phyloP scores from a whole-genome alignment of 2,888 invertebrate genomes.

The Thalpophila matura region DNA sequence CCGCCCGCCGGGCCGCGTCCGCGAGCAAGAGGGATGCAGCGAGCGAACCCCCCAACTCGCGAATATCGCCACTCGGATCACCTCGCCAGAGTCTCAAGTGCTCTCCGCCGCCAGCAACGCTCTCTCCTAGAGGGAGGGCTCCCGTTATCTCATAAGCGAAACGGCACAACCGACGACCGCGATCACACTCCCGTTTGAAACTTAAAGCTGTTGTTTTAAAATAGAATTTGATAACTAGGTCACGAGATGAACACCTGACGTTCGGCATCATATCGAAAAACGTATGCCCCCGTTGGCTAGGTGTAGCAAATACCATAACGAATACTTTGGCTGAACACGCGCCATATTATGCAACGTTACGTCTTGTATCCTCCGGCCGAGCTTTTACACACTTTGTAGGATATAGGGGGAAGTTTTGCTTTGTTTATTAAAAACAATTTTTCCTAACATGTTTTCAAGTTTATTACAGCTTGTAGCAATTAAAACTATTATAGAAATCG shows the following conservation, averaged over 20 bases:
- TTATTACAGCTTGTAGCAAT: not conserved
- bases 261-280: constrained; percentile 89
- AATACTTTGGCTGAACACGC: constrained; percentile 90
- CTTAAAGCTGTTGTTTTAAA: constrained; percentile 71
- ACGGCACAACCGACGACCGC: constrained; percentile 70
- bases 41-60: constrained; percentile 79
- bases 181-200: constrained; percentile 67
- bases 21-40: constrained; percentile 89
- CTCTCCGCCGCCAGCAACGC: constrained; percentile 80
- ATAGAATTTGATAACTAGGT: constrained; percentile 72
- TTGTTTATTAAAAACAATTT: constrained; percentile 19
- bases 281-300: constrained; percentile 90
- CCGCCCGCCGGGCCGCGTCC: constrained; percentile 84
- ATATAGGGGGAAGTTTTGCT: constrained; percentile 36
- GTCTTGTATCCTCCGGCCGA: constrained; percentile 82
- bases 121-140: constrained; percentile 88
- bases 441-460: not conserved
- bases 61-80: constrained; percentile 87
- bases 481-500: not conserved
- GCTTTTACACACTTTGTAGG: constrained; percentile 74
- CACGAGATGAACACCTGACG: constrained; percentile 89
- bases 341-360: constrained; percentile 89
- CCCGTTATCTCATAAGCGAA: constrained; percentile 68
- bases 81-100: constrained; percentile 86
- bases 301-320: constrained; percentile 91